Evolutionary conservation across 2,797 vertebrate species (phyloP).

Genomic region (Parotocinclus haroldoi): DNA sequence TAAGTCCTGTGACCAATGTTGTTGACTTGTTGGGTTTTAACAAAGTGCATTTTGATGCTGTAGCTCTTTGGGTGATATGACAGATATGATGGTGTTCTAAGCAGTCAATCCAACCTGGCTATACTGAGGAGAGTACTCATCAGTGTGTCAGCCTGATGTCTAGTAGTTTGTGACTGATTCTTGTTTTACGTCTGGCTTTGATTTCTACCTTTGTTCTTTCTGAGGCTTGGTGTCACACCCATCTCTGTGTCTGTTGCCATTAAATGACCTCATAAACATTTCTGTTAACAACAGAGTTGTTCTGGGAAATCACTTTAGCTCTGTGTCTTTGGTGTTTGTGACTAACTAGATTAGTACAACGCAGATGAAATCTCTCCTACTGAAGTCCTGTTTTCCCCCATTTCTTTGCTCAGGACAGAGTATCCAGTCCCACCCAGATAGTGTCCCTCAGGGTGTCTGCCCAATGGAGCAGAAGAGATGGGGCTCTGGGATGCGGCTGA

Average conservation of each 20-base stretch:
- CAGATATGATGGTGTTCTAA: slow-evolving; percentile 17
- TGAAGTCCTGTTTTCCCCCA: slow-evolving; percentile 35
- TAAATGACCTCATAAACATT: slow-evolving; percentile 63
- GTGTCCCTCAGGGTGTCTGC: slow-evolving; percentile 58
- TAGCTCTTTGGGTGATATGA: slow-evolving; percentile 1
- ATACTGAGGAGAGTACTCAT: slow-evolving; percentile 20
- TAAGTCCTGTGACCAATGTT: background rate
- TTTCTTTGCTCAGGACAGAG: slow-evolving; percentile 52
- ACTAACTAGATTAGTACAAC: slow-evolving; percentile 45
- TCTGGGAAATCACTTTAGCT: slow-evolving; percentile 58
- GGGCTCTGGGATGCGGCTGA: slow-evolving; percentile 79
- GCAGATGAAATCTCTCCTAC: slow-evolving; percentile 45
- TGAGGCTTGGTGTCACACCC: slow-evolving; percentile 15
- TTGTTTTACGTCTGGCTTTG: slow-evolving; percentile 24
- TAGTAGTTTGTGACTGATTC: slow-evolving; percentile 25
- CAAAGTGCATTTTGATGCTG: slow-evolving; percentile 1
- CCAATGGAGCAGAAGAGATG: slow-evolving; percentile 84
- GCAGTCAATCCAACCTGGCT: slow-evolving; percentile 16
- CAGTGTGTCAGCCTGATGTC: slow-evolving; percentile 23
- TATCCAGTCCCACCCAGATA: slow-evolving; percentile 55
- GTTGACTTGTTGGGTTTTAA: slow-evolving; percentile 7
- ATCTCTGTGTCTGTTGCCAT: slow-evolving; percentile 35
- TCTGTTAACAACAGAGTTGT: slow-evolving; percentile 48
- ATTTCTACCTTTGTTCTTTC: slow-evolving; percentile 18
- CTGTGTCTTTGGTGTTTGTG: slow-evolving; percentile 33